phyloP scores from a whole-genome alignment of 2,888 invertebrate species.

The Cryptocheilus praepositus region DNA sequence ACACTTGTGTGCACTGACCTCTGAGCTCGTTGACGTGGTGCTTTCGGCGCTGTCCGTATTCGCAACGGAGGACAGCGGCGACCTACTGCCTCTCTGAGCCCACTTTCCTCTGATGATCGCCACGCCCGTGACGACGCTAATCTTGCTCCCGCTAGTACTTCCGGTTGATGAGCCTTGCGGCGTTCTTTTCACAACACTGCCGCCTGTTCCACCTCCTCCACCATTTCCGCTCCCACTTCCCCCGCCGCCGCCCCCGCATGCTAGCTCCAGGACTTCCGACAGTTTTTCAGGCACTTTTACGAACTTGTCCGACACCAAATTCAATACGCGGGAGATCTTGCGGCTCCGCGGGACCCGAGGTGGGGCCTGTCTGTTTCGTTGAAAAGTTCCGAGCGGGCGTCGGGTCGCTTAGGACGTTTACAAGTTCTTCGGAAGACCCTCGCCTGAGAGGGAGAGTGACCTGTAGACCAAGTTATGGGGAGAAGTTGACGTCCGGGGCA shows the following conservation, averaged over 20 bases:
- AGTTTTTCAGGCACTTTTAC: slow-evolving; percentile 73
- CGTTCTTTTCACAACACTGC: not conserved
- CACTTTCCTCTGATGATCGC: slow-evolving; percentile 67
- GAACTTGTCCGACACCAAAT: slow-evolving; percentile 66
- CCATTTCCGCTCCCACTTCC: slow-evolving; percentile 48
- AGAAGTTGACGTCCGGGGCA: no score
- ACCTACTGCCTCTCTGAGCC: slow-evolving; percentile 64
- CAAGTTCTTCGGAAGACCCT: no score
- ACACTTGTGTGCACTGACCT: slow-evolving; percentile 55
- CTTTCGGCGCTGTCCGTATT: slow-evolving; percentile 68
- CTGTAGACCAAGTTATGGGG: no score
- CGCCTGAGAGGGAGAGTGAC: no score
- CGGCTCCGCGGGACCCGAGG: no score
- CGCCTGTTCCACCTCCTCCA: slow-evolving; percentile 18
- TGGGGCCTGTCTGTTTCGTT: no score
- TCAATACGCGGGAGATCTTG: not conserved
- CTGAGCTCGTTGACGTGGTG: slow-evolving; percentile 66
- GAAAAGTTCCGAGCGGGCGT: no score
- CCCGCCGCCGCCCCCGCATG: slow-evolving; percentile 62
- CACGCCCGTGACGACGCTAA: slow-evolving; percentile 66
- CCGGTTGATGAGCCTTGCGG: not conserved
- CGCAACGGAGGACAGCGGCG: slow-evolving; percentile 63
- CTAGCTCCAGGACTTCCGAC: slow-evolving; percentile 72
- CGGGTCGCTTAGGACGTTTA: no score
- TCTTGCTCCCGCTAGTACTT: slow-evolving; percentile 58